A percentile compares a stretch with the other conserved stretches of the same genome.
These are phyloP conservation scores for Andrena minutula DNA, from an alignment of 2,888 invertebrate species.

Conservation along the genomic window DNA sequence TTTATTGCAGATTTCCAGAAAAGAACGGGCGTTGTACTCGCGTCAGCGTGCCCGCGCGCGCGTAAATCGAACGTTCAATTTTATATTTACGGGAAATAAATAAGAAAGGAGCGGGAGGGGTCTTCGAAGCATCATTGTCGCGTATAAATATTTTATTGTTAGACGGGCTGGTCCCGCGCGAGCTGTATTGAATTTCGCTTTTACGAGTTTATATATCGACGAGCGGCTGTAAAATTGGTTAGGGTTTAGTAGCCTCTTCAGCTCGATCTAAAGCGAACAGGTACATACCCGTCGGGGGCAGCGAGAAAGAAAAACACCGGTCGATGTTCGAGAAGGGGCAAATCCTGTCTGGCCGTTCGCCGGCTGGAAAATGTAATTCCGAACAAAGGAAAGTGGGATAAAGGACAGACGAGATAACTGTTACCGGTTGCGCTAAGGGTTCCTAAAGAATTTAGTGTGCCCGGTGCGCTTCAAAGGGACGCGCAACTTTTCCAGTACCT, in stretches of 20 bases:
- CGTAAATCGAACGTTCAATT: not conserved
- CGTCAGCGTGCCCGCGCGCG: no score
- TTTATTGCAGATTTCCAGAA: not conserved
- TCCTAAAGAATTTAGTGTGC: slow-evolving; percentile 45
- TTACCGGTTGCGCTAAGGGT: slow-evolving; percentile 36
- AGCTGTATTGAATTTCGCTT: slow-evolving; percentile 37
- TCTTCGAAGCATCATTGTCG: not conserved
- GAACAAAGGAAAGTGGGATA: slow-evolving; percentile 18
- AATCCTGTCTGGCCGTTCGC: slow-evolving; percentile 9
- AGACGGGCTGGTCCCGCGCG: not conserved
- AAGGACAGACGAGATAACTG: slow-evolving; percentile 36
- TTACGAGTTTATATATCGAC: slow-evolving; percentile 33
- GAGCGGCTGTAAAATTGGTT: slow-evolving; percentile 25
- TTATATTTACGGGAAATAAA: slow-evolving; percentile 16
- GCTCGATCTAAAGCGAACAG: not conserved
- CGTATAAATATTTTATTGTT: slow-evolving; percentile 46
- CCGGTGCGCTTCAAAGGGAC: not conserved
- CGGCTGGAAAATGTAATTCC: slow-evolving; percentile 33
- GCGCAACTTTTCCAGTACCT: slow-evolving; percentile 16
- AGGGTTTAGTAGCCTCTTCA: slow-evolving; percentile 27
- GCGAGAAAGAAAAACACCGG: slow-evolving; percentile 29
- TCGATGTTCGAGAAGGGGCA: slow-evolving; percentile 3
- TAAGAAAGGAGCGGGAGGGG: not conserved
- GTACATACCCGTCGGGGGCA: no score
- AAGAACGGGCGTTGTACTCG: not conserved